phyloP scores from a whole-genome alignment of 2,888 invertebrate genomes.

The Drosophila limbata region DNA sequence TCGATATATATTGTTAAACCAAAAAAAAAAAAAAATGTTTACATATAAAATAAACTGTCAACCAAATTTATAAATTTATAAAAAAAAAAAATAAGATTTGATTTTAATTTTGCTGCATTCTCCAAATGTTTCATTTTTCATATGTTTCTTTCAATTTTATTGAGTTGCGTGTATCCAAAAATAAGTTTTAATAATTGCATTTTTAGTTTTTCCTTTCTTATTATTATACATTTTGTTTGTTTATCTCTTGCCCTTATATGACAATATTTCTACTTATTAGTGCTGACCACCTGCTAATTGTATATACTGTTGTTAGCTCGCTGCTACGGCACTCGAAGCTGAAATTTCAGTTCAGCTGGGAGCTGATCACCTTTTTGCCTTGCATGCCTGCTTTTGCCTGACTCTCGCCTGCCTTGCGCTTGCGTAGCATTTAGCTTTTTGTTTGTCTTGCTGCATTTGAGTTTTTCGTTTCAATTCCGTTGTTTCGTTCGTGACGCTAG shows the following conservation, averaged over 20 bases:
- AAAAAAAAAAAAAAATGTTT: constrained; percentile 21
- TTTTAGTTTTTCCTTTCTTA: constrained; percentile 8
- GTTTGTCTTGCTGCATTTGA: constrained; percentile 35
- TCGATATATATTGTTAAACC: constrained; percentile 36
- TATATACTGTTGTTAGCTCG: constrained; percentile 27
- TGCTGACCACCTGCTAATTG: constrained; percentile 33
- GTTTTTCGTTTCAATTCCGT: constrained; percentile 40
- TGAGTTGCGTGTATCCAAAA: constrained; percentile 15
- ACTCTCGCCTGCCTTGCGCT: constrained; percentile 33
- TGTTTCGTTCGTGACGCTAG: constrained; percentile 48
- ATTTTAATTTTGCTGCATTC: constrained; percentile 60
- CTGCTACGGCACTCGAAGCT: constrained; percentile 34
- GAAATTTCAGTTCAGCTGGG: background rate
- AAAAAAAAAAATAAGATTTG: constrained; percentile 21
- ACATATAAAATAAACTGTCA: constrained; percentile 26
- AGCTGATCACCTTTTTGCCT: constrained; percentile 16
- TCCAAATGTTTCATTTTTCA: constrained; percentile 37
- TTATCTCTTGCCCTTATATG: constrained; percentile 38
- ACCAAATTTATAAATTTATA: constrained; percentile 9
- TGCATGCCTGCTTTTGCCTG: constrained; percentile 32
- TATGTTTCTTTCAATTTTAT: constrained; percentile 28
- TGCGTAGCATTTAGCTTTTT: constrained; percentile 54
- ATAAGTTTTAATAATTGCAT: background rate
- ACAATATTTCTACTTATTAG: constrained; percentile 12
- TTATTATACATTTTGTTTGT: constrained; percentile 17